A percentile compares a stretch with the other conserved stretches of the same genome.
Evolutionary conservation across 2,888 invertebrate genomes (phyloP).

Genomic region (Lydus trimaculatus): DNA sequence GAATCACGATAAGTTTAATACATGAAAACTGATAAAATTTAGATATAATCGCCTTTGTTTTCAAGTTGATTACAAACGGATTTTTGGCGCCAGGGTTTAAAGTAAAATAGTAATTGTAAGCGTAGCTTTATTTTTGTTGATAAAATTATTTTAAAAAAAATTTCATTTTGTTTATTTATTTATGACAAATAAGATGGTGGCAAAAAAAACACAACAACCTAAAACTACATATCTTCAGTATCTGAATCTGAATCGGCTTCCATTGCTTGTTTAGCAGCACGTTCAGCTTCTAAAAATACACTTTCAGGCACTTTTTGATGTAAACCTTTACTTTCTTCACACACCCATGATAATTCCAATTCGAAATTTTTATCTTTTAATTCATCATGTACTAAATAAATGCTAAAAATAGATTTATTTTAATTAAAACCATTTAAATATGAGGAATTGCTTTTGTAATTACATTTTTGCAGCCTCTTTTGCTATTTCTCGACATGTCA

Average conservation of each 20-base stretch:
- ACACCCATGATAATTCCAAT: constrained; percentile 94
- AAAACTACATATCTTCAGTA: constrained; percentile 72
- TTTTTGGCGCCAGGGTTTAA: no score
- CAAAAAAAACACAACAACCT: constrained; percentile 10
- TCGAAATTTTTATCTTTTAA: constrained; percentile 96
- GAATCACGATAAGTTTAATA: not conserved
- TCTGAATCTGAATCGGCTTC: constrained; percentile 89
- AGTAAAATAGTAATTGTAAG: no score
- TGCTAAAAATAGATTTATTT: constrained; percentile 63
- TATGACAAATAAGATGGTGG: constrained; percentile 8
- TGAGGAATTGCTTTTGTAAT: constrained; percentile 46
- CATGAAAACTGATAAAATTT: not conserved
- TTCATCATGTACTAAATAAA: constrained; percentile 91
- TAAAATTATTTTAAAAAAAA: constrained; percentile 3
- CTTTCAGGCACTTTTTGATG: constrained; percentile 83
- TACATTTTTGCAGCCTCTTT: constrained; percentile 96
- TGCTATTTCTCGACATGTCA: constrained; percentile 85
- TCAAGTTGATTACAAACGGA: no score
- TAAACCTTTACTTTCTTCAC: constrained; percentile 78
- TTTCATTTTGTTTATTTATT: constrained; percentile 16
- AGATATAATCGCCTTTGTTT: no score
- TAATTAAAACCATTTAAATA: not conserved
- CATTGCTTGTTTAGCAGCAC: constrained; percentile 86
- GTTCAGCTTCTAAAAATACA: constrained; percentile 83
- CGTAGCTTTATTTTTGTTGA: not conserved